Base-by-base conservation (phyloP, 2,797 vertebrate genomes). In the Cercopithecus diana region DNA sequence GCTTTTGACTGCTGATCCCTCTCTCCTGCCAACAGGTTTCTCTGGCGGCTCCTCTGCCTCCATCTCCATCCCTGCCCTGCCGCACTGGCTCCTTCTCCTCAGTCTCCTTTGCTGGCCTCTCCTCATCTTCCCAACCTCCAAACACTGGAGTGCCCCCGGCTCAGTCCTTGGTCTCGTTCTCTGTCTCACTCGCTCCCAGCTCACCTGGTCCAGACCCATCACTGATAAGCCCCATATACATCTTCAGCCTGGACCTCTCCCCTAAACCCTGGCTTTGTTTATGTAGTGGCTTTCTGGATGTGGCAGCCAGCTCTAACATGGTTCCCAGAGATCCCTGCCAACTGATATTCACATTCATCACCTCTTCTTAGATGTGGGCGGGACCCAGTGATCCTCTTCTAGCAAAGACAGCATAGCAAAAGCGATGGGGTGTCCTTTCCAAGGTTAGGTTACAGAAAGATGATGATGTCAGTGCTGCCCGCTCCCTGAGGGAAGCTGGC, bases 211-310 rank as follows among this genome's bases (percentile, higher is more conserved):
- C 58, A 77, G 67, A 36, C 11, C 89, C 75, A 0, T 61, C 0
- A 0, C 28, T 4, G 20, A 13, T 28, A 77, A 20, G 1, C 14
- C 20, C 57, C 24, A 3, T 13, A 0, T 2, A 10, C 1, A 1
- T 26, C 45, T 43, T 45, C n/a, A 20, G 80, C 30, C 70, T n/a
- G 36, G 24, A 43, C 50, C 14, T 57, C 58, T 75, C 61, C 24
- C 77, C 39, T 39, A 52, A 77, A 84, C 67, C 39, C 7, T 1
- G 58, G 22, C 2, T 20, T 39, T 8, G 3, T 41, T 64, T 48
- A 79, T 50, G 41, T 17, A 2, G 0, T 22, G 13, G 77, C 93
- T 90, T 33, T 33, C 22, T 15, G 2, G 13, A 7, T 8, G 22
- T 48, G 52, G 17, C 11, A 73, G 57, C 15, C n/a, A 4, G 12